A percentile compares a stretch with the other conserved stretches of the same genome.
phyloP scores from a whole-genome alignment of 2,888 invertebrate genomes.

The Lasius fuliginosus region DNA sequence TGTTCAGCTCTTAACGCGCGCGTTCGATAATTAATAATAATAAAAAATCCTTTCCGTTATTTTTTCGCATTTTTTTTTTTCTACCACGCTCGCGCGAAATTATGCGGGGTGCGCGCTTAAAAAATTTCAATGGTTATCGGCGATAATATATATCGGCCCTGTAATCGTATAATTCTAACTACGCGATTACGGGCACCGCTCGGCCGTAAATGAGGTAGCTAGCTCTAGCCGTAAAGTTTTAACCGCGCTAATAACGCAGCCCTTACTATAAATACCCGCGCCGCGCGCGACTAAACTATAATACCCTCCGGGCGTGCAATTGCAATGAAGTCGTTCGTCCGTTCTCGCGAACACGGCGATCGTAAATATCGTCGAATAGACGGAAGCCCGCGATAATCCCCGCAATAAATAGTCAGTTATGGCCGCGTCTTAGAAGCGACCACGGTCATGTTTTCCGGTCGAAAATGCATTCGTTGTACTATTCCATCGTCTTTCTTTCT shows the following conservation, averaged over 20 bases:
- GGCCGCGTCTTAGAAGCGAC: conserved; percentile 30
- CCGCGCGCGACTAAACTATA: conserved; percentile 20
- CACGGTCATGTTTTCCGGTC: conserved; percentile 20
- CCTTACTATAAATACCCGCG: conserved; percentile 44
- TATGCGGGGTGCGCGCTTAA: conserved; percentile 9
- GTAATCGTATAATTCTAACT: conserved; percentile 58
- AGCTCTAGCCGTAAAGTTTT: conserved; percentile 42
- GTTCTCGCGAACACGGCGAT: conserved; percentile 29
- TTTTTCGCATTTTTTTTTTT: no score
- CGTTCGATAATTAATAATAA: conserved; percentile 45
- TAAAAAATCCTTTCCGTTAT: neutral
- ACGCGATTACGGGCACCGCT: conserved; percentile 48
- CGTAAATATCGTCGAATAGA: conserved; percentile 49
- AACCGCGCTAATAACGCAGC: conserved; percentile 57
- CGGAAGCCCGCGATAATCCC: conserved; percentile 53
- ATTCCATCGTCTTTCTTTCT: neutral
- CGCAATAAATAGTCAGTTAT: conserved; percentile 51
- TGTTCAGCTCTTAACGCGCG: conserved; percentile 10
- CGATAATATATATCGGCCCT: conserved; percentile 43
- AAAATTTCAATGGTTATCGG: conserved; percentile 46
- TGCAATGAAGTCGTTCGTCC: conserved; percentile 58
- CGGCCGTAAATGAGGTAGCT: conserved; percentile 39
- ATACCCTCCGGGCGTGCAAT: conserved; percentile 49
- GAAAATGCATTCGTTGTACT: conserved; percentile 10
- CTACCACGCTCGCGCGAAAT: neutral